Conservation (phyloP, 2,113 vertebrate genomes). For the Terrapene triunguis region DNA sequence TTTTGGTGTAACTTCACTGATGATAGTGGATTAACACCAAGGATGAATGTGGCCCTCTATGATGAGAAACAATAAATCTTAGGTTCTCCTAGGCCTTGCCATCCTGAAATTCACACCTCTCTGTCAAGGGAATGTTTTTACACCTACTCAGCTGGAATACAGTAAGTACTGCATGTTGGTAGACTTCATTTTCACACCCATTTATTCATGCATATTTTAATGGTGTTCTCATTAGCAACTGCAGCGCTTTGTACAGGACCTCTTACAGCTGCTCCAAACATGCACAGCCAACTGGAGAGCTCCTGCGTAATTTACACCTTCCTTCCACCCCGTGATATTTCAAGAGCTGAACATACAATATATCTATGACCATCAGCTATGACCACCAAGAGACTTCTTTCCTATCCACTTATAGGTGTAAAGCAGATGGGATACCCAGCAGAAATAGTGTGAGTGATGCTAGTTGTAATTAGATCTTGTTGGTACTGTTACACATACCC, state of each 20-base stretch:
- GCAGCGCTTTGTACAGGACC: constrained; percentile 29
- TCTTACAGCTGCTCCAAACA: constrained; percentile 47
- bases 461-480: neutral
- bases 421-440: constrained; percentile 20
- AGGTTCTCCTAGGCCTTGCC: constrained; percentile 26
- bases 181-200: constrained; percentile 66
- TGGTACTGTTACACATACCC: neutral
- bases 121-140: constrained; percentile 53
- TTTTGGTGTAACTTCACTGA: neutral
- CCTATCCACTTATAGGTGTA: neutral
- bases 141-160: constrained; percentile 68
- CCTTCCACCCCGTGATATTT: neutral
- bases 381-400: neutral
- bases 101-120: constrained; percentile 70
- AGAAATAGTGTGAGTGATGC: neutral
- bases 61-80: constrained; percentile 32
- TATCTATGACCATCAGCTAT: constrained; percentile 25
- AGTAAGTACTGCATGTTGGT: constrained; percentile 19
- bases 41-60: neutral
- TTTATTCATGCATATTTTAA: constrained; percentile 70
- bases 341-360: neutral
- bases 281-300: neutral
- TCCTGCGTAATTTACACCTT: constrained; percentile 62
- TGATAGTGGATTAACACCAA: neutral
- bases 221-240: constrained; percentile 62